Evolutionary conservation across 2,113 vertebrate genomes (phyloP).

Genomic region (Empidonax alnorum): DNA sequence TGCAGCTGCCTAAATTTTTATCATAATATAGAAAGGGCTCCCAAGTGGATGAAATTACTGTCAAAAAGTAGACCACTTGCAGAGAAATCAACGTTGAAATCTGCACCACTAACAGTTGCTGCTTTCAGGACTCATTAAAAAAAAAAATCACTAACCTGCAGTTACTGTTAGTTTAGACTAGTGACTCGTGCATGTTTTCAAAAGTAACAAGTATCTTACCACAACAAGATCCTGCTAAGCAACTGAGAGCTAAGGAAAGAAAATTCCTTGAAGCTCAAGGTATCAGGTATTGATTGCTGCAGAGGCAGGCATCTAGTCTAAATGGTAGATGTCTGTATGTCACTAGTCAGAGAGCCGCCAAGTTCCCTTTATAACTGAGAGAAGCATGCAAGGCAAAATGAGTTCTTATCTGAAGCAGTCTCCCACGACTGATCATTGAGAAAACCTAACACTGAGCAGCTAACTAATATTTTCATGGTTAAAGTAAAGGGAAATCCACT

Average conservation of each 20-base stretch:
- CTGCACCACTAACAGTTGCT: neutral
- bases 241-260: neutral
- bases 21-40: neutral
- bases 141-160: neutral
- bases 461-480: neutral
- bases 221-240: neutral
- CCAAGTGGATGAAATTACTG: neutral
- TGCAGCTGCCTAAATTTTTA: neutral
- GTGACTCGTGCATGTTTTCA: neutral
- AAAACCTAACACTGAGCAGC: neutral
- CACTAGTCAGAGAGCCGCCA: neutral
- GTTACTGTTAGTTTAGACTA: neutral
- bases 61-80: neutral
- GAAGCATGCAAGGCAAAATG: neutral
- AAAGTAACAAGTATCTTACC: neutral
- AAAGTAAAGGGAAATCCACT: neutral
- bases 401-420: neutral
- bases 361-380: neutral
- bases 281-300: neutral
- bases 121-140: neutral
- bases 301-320: neutral
- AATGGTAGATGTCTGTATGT: neutral
- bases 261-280: neutral
- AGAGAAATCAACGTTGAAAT: neutral
- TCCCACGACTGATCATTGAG: neutral